Conservation (phyloP, 2,113 vertebrate genomes). For the Plectropomus leopardus region DNA sequence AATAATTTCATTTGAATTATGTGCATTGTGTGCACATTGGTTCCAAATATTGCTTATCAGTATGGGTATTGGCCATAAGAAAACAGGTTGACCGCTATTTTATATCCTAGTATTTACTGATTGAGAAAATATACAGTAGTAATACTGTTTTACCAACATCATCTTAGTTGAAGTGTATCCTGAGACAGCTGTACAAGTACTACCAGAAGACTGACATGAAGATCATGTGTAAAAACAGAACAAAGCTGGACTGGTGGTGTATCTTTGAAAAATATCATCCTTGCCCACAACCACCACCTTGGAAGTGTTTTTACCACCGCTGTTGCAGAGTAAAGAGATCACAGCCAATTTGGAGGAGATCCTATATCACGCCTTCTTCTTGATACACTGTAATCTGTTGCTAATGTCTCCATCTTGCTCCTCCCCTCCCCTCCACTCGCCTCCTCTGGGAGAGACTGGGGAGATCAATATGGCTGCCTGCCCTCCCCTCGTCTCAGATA, state of each 20-base stretch:
- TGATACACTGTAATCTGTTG: constrained; percentile 75
- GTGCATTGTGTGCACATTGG: no score
- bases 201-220: not conserved
- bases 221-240: not conserved
- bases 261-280: not conserved
- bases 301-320: constrained; percentile 53
- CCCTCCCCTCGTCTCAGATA: constrained; percentile 61
- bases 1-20: no score
- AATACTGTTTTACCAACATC: no score
- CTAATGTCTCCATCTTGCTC: constrained; percentile 81
- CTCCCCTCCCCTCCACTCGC: constrained; percentile 47
- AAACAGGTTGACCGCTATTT: no score
- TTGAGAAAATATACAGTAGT: not conserved
- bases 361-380: constrained; percentile 67
- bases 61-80: no score
- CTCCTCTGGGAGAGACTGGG: constrained; percentile 69
- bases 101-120: not conserved
- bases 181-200: not conserved
- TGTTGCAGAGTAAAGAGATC: constrained; percentile 61
- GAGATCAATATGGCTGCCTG: constrained; percentile 78
- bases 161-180: not conserved
- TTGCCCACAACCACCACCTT: constrained; percentile 45
- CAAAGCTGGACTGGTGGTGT: not conserved
- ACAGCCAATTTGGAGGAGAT: constrained; percentile 74
- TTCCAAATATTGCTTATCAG: no score